Evolutionary conservation across 2,113 vertebrate genomes (phyloP).

Genomic region (Solea senegalensis): DNA sequence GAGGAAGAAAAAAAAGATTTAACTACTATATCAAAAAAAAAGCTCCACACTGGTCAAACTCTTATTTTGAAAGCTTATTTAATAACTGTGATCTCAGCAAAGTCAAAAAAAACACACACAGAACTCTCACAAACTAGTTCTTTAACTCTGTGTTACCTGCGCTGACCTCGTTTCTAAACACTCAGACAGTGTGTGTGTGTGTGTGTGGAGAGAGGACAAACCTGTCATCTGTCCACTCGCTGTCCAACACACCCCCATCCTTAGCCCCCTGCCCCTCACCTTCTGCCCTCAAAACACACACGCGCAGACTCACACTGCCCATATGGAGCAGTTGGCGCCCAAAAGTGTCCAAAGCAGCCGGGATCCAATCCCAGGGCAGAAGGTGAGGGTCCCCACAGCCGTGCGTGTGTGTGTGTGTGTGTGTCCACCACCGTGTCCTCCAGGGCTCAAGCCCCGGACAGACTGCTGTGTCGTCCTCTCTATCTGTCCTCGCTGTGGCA

Average conservation of each 20-base stretch:
- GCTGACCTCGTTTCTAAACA: slow-evolving; percentile 52
- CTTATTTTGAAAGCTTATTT: no score
- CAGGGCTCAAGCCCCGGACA: slow-evolving; percentile 52
- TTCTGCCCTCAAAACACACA: slow-evolving; percentile 79
- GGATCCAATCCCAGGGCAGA: slow-evolving; percentile 83
- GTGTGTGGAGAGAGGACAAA: slow-evolving; percentile 32
- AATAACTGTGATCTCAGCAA: no score
- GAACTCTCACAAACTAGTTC: slow-evolving; percentile 75
- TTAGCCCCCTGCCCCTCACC: slow-evolving; percentile 79
- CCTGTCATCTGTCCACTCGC: slow-evolving; percentile 73
- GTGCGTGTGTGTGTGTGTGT: slow-evolving; percentile 38
- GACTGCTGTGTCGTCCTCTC: slow-evolving; percentile 47
- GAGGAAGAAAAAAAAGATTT: no score
- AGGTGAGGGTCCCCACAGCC: slow-evolving; percentile 79
- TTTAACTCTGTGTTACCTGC: slow-evolving; percentile 30
- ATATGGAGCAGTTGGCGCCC: slow-evolving; percentile 85
- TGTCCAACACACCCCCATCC: slow-evolving; percentile 60
- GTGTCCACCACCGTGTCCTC: slow-evolving; percentile 56
- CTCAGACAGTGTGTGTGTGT: slow-evolving; percentile 59
- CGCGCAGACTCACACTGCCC: slow-evolving; percentile 75
- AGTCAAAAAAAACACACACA: no score
- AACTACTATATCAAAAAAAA: no score
- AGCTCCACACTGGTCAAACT: no score
- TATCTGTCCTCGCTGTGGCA: slow-evolving; percentile 49
- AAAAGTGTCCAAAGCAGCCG: slow-evolving; percentile 81